A percentile compares a stretch with the other conserved stretches of the same genome.
Conservation (phyloP, 2,888 invertebrate genomes). For the Anthoptus insignis region DNA sequence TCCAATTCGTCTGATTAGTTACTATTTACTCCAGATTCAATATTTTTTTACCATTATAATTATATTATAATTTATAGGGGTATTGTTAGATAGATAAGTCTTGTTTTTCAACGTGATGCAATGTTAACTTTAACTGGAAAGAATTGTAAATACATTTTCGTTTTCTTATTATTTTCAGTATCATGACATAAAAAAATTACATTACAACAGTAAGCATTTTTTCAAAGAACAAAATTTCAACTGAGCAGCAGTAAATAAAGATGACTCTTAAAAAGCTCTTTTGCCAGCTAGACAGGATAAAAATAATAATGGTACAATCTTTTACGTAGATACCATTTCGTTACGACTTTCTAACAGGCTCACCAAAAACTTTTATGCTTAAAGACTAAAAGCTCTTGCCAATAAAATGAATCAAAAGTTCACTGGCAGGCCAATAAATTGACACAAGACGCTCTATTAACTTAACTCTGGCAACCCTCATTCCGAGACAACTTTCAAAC, state of each 20-base stretch:
- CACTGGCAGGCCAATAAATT: constrained; percentile 28
- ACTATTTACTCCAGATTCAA: too few relatives aligned
- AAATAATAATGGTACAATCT: not conserved
- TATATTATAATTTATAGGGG: too few relatives aligned
- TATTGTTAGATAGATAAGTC: too few relatives aligned
- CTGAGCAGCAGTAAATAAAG: not conserved
- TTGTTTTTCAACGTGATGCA: too few relatives aligned
- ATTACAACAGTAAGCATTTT: too few relatives aligned
- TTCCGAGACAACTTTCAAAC: constrained; percentile 31
- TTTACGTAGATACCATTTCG: not conserved
- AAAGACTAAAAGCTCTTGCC: constrained; percentile 14
- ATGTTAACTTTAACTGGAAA: too few relatives aligned
- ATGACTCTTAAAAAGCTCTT: not conserved
- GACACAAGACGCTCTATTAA: constrained; percentile 21
- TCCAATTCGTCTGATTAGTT: too few relatives aligned
- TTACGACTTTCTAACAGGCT: not conserved
- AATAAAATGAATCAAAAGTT: constrained; percentile 27
- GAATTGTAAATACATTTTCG: too few relatives aligned
- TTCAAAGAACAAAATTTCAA: not conserved
- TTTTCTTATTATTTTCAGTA: too few relatives aligned
- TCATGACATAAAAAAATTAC: too few relatives aligned
- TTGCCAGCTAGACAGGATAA: not conserved
- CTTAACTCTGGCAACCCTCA: constrained; percentile 33
- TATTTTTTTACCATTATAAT: too few relatives aligned
- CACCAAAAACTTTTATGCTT: constrained; percentile 12